Evolutionary conservation across 2,888 invertebrate species (phyloP), one percentile per base, ranked within the genome.

Genomic region (Aethes cnicana): DNA sequence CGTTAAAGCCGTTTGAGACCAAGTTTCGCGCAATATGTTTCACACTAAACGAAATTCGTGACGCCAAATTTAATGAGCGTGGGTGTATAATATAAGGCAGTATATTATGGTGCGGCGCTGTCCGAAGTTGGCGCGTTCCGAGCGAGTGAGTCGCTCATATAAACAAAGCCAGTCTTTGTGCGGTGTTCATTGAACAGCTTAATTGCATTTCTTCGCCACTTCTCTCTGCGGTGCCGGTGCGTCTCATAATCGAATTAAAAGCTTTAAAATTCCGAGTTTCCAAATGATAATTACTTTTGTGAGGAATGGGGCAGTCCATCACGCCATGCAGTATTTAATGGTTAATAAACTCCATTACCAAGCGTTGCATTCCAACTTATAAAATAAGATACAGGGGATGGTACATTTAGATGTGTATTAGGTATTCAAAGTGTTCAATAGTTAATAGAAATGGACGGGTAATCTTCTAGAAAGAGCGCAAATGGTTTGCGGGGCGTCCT

Each of bases 151-250:
- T 71, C 65, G 63, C 63, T 70, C 72, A 74, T 69, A 77, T 74
- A 82, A 81, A 81, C 81, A 82, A 78, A 80, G 77, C 66, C 68
- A 60, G 68, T 74, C 78, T 78, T 74, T 79, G 76, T 77, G 69
- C 59, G 66, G 68, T 79, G 73, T 76, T 84, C 85, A 86, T 72
- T 84, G 84, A 84, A 81, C 83, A 78, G 79, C 67, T 81, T 84
- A 85, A 84, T 85, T 84, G 79, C 73, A 68, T 80, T 81, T 81
- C 81, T 83, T 84, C 73, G 64, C 69, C 69, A 74, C 68, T 70
- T 72, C 71, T 70, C 69, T 74, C 68, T 72, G 74, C 69, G 67
- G 69, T 66, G 63, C 72, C 71, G 65, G 69, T 70, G 69, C 76
- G 70, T 78, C 72, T 77, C 73, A 69, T 77, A 70, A 77, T 70